phyloP scores from a whole-genome alignment of 2,888 invertebrate genomes.

The Stegana nigrithorax region DNA sequence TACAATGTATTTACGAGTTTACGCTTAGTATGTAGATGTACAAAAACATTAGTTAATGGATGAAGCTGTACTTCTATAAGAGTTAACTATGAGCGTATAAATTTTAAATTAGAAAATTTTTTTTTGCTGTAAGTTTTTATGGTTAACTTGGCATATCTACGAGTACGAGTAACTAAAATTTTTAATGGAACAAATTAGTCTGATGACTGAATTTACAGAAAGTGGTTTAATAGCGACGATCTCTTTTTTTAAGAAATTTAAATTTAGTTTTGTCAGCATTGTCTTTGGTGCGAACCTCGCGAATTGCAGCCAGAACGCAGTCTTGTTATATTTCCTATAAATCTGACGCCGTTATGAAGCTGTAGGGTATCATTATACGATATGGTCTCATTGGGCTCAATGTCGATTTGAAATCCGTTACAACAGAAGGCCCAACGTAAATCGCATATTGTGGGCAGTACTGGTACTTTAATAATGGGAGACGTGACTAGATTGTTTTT shows the following conservation, averaged over 20 bases:
- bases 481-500: slow-evolving; percentile 54
- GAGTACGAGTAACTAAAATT: no score
- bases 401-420: slow-evolving; percentile 57
- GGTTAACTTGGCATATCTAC: no score
- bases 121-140: no score
- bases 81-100: background rate
- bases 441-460: slow-evolving; percentile 55
- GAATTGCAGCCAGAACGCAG: slow-evolving; percentile 55
- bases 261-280: no score
- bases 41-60: no score
- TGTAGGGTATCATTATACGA: slow-evolving; percentile 59
- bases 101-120: no score
- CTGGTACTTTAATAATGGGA: slow-evolving; percentile 53
- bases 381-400: slow-evolving; percentile 61
- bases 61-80: no score
- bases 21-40: no score
- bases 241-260: no score
- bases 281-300: slow-evolving; percentile 51
- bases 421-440: slow-evolving; percentile 58
- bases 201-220: background rate
- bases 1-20: no score
- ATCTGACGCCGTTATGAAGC: slow-evolving; percentile 55
- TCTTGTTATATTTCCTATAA: slow-evolving; percentile 63
- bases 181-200: no score
- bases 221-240: no score